Conservation (phyloP, 2,113 vertebrate species). For the Burhinus oedicnemus region DNA sequence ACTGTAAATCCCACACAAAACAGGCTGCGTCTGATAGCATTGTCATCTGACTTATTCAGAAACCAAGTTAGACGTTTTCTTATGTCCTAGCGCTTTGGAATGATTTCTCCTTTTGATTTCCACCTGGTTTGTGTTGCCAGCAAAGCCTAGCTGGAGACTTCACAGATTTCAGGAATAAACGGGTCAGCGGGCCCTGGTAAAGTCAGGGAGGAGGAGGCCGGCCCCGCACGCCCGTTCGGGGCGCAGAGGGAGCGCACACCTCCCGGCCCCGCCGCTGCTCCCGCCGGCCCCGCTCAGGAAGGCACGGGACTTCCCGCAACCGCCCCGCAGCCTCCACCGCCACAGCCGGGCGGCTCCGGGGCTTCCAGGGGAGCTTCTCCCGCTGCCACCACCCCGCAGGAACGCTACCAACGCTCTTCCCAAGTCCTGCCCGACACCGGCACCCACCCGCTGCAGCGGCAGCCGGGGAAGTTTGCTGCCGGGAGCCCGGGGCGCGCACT, state of each 20-base stretch:
- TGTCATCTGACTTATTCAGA: fast-evolving
- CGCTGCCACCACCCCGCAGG: not conserved
- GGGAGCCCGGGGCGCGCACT: not conserved
- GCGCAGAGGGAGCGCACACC: not conserved
- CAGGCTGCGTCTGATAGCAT: not conserved
- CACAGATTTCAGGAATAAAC: fast-evolving
- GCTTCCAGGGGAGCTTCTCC: not conserved
- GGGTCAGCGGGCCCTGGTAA: not conserved
- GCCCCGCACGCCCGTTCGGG: not conserved
- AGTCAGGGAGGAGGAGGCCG: not conserved
- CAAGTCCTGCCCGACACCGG: not conserved
- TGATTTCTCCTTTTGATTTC: not conserved
- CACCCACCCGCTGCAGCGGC: not conserved
- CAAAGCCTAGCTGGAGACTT: not conserved
- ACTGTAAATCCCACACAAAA: not conserved
- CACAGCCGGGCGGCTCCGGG: not conserved
- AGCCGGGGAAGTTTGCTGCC: not conserved
- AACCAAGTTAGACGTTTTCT: not conserved
- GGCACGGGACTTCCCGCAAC: not conserved
- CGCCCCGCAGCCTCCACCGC: not conserved
- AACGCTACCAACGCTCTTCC: no score
- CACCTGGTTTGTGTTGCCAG: not conserved
- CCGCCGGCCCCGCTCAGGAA: not conserved
- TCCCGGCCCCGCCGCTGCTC: not conserved
- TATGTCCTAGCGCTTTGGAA: fast-evolving